phyloP scores from a whole-genome alignment of 1,140 invertebrate genomes.

The Yoshiicerus persimilis region DNA sequence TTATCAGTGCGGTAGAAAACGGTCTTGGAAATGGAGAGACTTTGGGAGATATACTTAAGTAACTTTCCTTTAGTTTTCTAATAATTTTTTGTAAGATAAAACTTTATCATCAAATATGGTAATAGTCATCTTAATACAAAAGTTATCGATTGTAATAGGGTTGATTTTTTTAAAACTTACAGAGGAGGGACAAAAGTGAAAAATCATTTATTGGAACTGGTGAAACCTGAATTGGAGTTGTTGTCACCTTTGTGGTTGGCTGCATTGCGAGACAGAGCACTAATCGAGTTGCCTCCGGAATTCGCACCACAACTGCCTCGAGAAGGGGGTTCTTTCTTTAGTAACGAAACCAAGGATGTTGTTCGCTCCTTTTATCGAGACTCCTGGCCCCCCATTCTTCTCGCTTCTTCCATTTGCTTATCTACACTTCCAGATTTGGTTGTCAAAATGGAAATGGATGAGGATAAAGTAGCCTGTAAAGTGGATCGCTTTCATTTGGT shows the following conservation, averaged over 20 bases:
- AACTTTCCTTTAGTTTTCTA: not conserved
- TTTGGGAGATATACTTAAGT: slow-evolving; percentile 45
- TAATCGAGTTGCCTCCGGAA: slow-evolving; percentile 90
- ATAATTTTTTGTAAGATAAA: too few species aligned
- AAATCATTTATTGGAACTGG: slow-evolving; percentile 80
- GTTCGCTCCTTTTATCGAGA: slow-evolving; percentile 85
- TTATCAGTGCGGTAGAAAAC: slow-evolving; percentile 40
- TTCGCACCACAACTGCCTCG: slow-evolving; percentile 91
- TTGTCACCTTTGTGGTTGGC: slow-evolving; percentile 93
- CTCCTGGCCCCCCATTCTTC: slow-evolving; percentile 92
- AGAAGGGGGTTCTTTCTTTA: slow-evolving; percentile 96
- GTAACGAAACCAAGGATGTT: slow-evolving; percentile 86
- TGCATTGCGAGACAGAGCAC: slow-evolving; percentile 89
- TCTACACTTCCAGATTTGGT: slow-evolving; percentile 58
- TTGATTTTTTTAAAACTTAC: slow-evolving; percentile 2
- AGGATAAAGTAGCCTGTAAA: slow-evolving; percentile 50
- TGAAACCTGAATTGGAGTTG: slow-evolving; percentile 87
- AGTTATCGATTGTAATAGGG: not conserved
- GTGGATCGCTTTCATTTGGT: slow-evolving; percentile 82
- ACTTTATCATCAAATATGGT: not conserved
- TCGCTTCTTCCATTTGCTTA: slow-evolving; percentile 89
- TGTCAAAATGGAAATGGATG: slow-evolving; percentile 43
- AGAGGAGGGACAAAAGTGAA: slow-evolving; percentile 55
- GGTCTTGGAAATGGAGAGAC: slow-evolving; percentile 33
- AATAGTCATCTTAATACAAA: not conserved